Conservation (phyloP, 2,113 vertebrate genomes). For the Grus americana region DNA sequence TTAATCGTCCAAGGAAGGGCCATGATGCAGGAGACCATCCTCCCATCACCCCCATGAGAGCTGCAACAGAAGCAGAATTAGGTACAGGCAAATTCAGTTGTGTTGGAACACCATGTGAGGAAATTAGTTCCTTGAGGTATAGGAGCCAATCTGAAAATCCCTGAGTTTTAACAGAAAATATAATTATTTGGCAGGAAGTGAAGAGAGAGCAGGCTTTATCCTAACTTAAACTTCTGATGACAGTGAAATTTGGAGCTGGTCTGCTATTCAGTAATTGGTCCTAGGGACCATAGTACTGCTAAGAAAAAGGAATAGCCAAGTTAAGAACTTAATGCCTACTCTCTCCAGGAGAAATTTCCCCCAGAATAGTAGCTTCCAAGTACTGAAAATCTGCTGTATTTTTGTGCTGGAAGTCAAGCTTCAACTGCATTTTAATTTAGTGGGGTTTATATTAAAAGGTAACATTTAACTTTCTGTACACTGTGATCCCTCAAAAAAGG, state of each 20-base stretch:
- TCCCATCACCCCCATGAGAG: conserved; percentile 95
- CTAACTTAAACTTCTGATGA: neutral
- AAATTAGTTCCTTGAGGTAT: neutral
- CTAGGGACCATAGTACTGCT: neutral
- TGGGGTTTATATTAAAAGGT: neutral
- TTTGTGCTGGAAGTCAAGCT: neutral
- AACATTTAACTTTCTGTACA: neutral
- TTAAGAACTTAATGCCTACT: neutral
- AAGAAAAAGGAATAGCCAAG: neutral
- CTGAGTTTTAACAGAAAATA: neutral
- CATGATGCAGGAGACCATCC: conserved; percentile 94
- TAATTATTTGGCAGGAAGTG: neutral
- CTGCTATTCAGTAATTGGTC: neutral
- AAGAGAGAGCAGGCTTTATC: neutral
- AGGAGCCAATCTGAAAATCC: neutral
- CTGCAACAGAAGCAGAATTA: conserved; percentile 90
- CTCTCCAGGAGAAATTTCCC: neutral
- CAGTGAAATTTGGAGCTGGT: neutral
- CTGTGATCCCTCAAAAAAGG: neutral
- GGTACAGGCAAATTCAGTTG: conserved; percentile 71
- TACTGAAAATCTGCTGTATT: neutral
- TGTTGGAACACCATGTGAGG: neutral
- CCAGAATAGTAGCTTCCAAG: neutral
- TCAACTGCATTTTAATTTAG: neutral
- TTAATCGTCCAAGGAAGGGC: conserved; percentile 93